Conservation (phyloP, 1,140 invertebrate species). For the Zaprionus davidi region DNA sequence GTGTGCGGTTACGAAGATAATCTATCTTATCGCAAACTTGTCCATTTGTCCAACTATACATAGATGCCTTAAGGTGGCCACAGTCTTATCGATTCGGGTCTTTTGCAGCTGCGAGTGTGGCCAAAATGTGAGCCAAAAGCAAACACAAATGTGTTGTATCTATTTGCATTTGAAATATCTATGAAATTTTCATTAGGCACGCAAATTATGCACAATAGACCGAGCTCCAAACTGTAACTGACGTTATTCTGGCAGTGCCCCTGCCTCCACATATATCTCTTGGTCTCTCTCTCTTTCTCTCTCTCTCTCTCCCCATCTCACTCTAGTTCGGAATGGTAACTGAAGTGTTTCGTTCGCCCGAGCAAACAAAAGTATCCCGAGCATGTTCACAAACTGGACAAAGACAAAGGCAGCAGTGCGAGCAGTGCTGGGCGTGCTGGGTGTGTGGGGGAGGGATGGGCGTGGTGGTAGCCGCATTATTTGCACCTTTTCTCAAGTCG, state of each 20-base stretch:
- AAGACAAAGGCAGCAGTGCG: slow-evolving; percentile 19
- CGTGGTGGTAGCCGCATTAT: slow-evolving; percentile 31
- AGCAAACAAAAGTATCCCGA: slow-evolving; percentile 48
- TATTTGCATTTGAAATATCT: slow-evolving; percentile 57
- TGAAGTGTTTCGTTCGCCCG: slow-evolving; percentile 5
- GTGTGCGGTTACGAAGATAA: slow-evolving; percentile 24
- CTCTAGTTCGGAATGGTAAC: not conserved
- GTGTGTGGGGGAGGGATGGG: not conserved
- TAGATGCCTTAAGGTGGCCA: not conserved
- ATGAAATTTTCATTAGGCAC: slow-evolving; percentile 65
- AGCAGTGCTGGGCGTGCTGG: not conserved
- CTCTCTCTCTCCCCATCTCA: not conserved
- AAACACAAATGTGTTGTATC: slow-evolving; percentile 27
- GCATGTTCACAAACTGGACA: slow-evolving; percentile 37
- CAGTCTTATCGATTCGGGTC: not conserved
- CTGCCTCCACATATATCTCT: not conserved
- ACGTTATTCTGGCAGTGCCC: not conserved
- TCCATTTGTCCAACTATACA: not conserved
- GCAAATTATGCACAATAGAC: slow-evolving; percentile 66
- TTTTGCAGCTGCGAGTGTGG: not conserved
- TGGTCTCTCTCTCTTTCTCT: not conserved
- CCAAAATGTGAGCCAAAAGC: slow-evolving; percentile 1
- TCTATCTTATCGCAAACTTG: slow-evolving; percentile 27
- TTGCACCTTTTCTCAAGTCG: slow-evolving; percentile 53
- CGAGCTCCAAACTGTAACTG: slow-evolving; percentile 20